Percentiles rank a stretch among this genome's conserved stretches.
phyloP scores from a whole-genome alignment of 2,113 vertebrate genomes.

The Phalacrocorax brasilianus region DNA sequence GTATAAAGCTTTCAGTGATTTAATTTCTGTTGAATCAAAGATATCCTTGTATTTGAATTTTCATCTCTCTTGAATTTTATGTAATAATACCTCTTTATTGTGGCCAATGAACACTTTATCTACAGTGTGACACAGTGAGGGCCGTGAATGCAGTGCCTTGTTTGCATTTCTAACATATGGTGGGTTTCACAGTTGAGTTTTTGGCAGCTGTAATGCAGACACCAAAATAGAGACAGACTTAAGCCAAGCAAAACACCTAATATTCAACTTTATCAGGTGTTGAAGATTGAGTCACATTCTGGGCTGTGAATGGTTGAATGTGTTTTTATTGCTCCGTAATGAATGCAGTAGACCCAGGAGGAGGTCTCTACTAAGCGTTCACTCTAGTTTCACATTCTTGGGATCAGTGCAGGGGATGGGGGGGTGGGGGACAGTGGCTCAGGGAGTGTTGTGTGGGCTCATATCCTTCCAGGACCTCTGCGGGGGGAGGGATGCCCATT shows the following conservation, averaged over 20 bases:
- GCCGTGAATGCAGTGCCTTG: background rate
- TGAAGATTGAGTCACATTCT: conserved; percentile 38
- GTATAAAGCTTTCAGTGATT: background rate
- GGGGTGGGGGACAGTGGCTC: too few species aligned
- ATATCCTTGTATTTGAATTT: background rate
- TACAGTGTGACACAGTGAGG: background rate
- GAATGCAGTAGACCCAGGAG: conserved; percentile 27
- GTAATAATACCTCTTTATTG: background rate
- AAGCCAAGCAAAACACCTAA: conserved; percentile 22
- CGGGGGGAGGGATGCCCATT: background rate
- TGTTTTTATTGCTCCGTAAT: conserved; percentile 45
- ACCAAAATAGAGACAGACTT: background rate
- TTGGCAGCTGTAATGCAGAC: background rate
- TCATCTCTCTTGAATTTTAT: background rate
- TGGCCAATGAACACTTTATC: background rate
- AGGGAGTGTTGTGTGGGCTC: background rate
- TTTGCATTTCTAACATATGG: background rate
- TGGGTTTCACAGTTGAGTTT: background rate
- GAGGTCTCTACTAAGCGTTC: background rate
- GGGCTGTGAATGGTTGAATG: background rate
- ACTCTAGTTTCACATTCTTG: background rate
- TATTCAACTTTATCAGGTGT: conserved; percentile 8
- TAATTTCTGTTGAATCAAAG: background rate
- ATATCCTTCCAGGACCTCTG: background rate
- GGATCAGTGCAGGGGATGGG: background rate